These are phyloP conservation scores for Mesaphorura yosii DNA, from an alignment of 1,140 invertebrate species.

Conservation along the genomic window DNA sequence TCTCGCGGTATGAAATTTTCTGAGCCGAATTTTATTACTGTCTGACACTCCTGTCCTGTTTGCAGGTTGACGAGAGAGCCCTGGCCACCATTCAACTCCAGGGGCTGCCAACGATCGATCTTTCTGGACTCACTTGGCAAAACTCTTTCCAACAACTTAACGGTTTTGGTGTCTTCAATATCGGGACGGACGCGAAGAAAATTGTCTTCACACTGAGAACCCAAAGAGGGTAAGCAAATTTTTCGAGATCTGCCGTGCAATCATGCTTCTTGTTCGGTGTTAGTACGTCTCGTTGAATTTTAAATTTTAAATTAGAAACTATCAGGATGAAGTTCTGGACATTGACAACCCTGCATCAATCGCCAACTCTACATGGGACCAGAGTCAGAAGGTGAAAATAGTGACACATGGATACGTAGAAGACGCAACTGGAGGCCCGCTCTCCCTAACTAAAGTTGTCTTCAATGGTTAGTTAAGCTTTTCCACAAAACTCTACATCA, in stretches of 20 bases:
- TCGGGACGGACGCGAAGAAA: neutral
- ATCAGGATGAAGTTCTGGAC: neutral
- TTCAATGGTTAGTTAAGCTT: neutral
- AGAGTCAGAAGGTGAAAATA: neutral
- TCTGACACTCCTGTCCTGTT: too few species aligned
- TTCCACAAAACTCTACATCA: neutral
- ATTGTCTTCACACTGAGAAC: constrained; percentile 3
- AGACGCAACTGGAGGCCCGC: neutral
- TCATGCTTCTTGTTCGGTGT: neutral
- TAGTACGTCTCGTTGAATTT: neutral
- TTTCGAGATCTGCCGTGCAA: neutral
- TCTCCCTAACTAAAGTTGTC: constrained; percentile 5
- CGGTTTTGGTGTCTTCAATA: constrained; percentile 4
- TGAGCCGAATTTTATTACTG: too few species aligned
- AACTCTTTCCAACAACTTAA: too few species aligned
- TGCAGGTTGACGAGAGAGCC: too few species aligned
- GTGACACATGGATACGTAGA: constrained; percentile 8
- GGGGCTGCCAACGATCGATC: too few species aligned
- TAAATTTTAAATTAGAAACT: too few species aligned
- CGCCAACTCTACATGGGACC: neutral
- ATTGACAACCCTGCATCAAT: neutral
- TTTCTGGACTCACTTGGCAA: too few species aligned
- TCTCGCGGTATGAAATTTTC: too few species aligned
- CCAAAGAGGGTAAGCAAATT: neutral
- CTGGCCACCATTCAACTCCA: too few species aligned